These are phyloP conservation scores for mouse (Mus musculus) DNA, from an alignment of 2,113 vertebrate species.

Conservation along the genomic window DNA sequence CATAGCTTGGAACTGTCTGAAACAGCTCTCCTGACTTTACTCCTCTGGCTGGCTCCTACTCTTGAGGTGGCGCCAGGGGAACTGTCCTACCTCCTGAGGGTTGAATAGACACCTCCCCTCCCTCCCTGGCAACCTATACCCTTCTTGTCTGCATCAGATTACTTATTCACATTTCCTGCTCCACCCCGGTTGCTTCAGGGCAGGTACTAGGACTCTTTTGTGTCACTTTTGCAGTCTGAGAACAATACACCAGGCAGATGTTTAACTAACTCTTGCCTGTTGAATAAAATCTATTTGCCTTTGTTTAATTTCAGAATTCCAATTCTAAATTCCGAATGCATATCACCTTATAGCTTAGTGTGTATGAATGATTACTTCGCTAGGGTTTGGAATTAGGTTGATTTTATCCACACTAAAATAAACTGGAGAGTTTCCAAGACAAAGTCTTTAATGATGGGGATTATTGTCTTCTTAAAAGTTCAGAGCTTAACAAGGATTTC, in stretches of 20 bases:
- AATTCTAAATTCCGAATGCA: constrained; percentile 25
- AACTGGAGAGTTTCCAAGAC: constrained; percentile 52
- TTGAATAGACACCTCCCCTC: neutral
- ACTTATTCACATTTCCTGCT: neutral
- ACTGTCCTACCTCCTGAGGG: neutral
- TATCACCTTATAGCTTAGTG: constrained; percentile 2
- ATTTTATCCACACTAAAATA: constrained; percentile 46
- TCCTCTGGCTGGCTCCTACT: neutral
- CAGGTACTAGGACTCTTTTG: neutral
- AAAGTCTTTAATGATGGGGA: constrained; percentile 53
- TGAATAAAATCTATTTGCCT: constrained; percentile 6
- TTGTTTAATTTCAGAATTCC: constrained; percentile 54
- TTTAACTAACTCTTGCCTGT: neutral
- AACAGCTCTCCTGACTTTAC: neutral
- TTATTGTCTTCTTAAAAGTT: constrained; percentile 40
- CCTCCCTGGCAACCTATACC: neutral
- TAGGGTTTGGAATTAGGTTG: constrained; percentile 34
- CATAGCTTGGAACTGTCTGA: constrained; percentile 2
- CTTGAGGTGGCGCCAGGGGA: neutral
- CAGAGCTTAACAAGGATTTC: constrained; percentile 53
- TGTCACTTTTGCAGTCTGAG: neutral
- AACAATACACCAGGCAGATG: neutral
- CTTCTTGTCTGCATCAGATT: no score
- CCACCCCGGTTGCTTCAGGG: neutral
- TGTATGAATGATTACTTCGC: constrained; percentile 32